A percentile compares a stretch with the other conserved stretches of the same genome.
phyloP scores from a whole-genome alignment of 2,888 invertebrate genomes.

The Serripes groenlandicus region DNA sequence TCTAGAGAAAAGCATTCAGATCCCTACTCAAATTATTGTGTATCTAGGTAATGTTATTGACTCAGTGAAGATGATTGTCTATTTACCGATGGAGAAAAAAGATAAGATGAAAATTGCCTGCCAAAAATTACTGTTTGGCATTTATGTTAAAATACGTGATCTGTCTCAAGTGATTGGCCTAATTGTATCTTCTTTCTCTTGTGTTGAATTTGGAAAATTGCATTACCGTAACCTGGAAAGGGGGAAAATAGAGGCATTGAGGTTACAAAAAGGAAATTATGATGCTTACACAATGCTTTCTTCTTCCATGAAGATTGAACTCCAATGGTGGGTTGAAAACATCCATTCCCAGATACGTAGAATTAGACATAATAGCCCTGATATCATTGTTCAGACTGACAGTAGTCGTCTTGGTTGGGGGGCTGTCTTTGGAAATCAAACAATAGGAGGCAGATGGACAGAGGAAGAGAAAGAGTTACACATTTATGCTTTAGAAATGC shows the following conservation, averaged over 20 bases:
- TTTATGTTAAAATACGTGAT: constrained; percentile 22
- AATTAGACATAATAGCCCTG: constrained; percentile 32
- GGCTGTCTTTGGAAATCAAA: constrained; percentile 1
- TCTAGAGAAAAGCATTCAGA: constrained; percentile 46
- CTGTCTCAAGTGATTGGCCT: constrained; percentile 48
- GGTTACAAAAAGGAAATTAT: constrained; percentile 23
- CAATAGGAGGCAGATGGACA: constrained; percentile 45
- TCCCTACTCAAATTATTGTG: constrained; percentile 27
- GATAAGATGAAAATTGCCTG: constrained; percentile 27
- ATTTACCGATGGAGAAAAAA: constrained; percentile 43
- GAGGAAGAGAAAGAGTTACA: constrained; percentile 29
- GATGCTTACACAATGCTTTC: constrained; percentile 27
- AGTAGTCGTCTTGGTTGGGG: constrained; percentile 38
- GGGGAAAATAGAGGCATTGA: constrained; percentile 26
- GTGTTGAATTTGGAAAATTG: constrained; percentile 41
- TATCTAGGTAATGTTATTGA: constrained; percentile 52
- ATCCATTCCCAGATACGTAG: constrained; percentile 16
- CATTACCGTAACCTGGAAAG: constrained; percentile 39
- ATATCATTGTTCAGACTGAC: constrained; percentile 36
- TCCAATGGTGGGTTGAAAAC: constrained; percentile 51
- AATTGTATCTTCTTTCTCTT: constrained; percentile 40
- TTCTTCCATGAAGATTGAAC: constrained; percentile 9
- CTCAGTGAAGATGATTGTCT: constrained; percentile 49
- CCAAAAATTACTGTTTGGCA: background rate
- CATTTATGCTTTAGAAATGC: constrained; percentile 58